phyloP scores from a whole-genome alignment of 92 coral and sea anemone genomes.

The Galaxea fascicularis region DNA sequence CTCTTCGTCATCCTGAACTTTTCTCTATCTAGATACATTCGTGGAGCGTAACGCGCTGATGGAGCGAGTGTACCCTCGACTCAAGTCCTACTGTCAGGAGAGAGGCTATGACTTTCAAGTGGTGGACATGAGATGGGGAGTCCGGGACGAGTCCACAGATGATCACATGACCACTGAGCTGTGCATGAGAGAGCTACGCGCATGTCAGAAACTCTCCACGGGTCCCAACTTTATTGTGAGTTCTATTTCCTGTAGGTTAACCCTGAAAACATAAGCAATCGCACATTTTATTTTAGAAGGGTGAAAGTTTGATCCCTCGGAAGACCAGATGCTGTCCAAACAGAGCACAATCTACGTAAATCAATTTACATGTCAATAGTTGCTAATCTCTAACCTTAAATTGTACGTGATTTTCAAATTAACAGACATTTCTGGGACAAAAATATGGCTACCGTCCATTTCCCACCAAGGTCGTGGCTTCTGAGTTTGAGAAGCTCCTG shows the following conservation, averaged over 20 bases:
- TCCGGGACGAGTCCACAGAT: constrained; percentile 92
- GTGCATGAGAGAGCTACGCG: constrained; percentile 87
- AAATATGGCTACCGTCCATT: constrained; percentile 94
- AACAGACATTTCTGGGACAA: constrained; percentile 93
- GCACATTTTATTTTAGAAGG: background rate
- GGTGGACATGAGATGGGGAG: constrained; percentile 98
- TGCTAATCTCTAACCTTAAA: background rate
- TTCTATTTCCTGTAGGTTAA: background rate
- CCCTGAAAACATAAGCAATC: background rate
- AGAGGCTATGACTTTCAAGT: constrained; percentile 90
- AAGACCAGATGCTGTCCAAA: background rate
- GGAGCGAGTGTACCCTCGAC: constrained; percentile 83
- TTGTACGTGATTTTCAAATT: background rate
- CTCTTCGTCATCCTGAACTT: background rate
- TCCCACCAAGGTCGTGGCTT: constrained; percentile 71
- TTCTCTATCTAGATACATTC: constrained; percentile 54
- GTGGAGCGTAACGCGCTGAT: constrained; percentile 86
- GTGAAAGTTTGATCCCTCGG: background rate
- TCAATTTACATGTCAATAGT: background rate
- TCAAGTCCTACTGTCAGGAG: constrained; percentile 87
- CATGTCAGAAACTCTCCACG: constrained; percentile 88
- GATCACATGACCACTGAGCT: constrained; percentile 92
- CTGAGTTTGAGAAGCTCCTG: constrained; percentile 75
- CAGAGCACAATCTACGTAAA: background rate
- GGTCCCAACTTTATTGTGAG: constrained; percentile 92